Conservation (phyloP, 2,113 vertebrate genomes). For the Echinops telfairi region DNA sequence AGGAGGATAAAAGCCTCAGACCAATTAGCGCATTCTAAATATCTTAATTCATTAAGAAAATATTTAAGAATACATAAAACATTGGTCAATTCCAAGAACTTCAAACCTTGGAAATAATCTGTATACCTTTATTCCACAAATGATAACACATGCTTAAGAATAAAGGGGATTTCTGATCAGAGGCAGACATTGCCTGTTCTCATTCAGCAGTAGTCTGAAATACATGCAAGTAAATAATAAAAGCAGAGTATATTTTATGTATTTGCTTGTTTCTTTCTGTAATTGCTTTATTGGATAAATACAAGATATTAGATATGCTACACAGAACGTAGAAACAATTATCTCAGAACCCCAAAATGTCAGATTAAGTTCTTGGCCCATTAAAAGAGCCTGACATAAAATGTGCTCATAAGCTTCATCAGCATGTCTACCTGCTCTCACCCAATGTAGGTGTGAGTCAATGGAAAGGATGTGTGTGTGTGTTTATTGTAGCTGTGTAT, state of each 20-base stretch:
- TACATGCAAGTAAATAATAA: slow-evolving; percentile 23
- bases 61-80: background rate
- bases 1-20: background rate
- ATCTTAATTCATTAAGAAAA: slow-evolving; percentile 53
- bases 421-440: background rate
- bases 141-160: slow-evolving; percentile 54
- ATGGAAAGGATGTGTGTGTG: background rate
- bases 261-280: background rate
- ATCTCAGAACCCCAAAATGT: background rate
- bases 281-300: background rate
- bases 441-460: background rate
- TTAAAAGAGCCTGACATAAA: slow-evolving; percentile 18
- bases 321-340: background rate
- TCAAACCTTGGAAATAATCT: background rate
- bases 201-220: slow-evolving; percentile 39
- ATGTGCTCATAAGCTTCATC: background rate
- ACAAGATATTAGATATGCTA: background rate
- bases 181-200: slow-evolving; percentile 19
- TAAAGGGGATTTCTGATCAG: background rate
- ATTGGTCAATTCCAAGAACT: background rate
- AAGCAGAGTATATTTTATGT: background rate
- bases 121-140: slow-evolving; percentile 22
- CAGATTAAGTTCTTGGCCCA: background rate
- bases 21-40: slow-evolving; percentile 35
- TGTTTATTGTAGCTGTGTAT: background rate